These are phyloP conservation scores for Hystrix brachyura DNA, from an alignment of 2,113 vertebrate species.

Conservation along the genomic window DNA sequence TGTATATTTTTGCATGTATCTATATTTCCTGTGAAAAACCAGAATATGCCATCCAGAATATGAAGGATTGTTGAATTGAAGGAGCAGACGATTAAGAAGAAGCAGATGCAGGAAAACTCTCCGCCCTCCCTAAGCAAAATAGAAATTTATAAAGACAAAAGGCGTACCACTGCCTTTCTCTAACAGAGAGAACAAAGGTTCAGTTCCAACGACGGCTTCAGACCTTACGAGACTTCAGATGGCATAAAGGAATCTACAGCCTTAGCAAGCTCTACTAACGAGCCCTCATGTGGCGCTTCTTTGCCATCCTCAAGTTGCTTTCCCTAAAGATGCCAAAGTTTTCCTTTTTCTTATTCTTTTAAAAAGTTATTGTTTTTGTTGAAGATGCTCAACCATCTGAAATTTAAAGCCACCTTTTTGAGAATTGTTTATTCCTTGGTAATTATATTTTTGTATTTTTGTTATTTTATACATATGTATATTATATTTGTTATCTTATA, in stretches of 20 bases:
- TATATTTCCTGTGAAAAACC: background rate
- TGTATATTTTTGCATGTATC: background rate
- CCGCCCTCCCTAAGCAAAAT: background rate
- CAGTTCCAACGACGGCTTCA: background rate
- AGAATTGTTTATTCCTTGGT: background rate
- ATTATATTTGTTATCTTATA: background rate
- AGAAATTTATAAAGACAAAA: background rate
- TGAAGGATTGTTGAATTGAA: background rate
- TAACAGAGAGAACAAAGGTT: background rate
- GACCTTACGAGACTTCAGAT: background rate
- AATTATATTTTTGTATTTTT: background rate
- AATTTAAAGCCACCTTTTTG: background rate
- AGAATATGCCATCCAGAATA: background rate
- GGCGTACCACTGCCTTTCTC: fast-evolving
- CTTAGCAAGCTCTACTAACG: background rate
- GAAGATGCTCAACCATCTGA: background rate
- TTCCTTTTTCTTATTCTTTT: background rate
- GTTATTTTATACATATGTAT: too few relatives aligned
- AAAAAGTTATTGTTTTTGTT: background rate
- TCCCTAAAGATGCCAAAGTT: background rate
- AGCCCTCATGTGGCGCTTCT: background rate
- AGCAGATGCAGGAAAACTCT: background rate
- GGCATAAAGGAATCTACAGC: too few relatives aligned
- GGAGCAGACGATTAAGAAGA: background rate
- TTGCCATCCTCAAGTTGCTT: background rate